Evolutionary conservation across 2,113 vertebrate species (phyloP), one percentile per base, ranked within the genome.

Genomic region (Amblyornis subalaris): DNA sequence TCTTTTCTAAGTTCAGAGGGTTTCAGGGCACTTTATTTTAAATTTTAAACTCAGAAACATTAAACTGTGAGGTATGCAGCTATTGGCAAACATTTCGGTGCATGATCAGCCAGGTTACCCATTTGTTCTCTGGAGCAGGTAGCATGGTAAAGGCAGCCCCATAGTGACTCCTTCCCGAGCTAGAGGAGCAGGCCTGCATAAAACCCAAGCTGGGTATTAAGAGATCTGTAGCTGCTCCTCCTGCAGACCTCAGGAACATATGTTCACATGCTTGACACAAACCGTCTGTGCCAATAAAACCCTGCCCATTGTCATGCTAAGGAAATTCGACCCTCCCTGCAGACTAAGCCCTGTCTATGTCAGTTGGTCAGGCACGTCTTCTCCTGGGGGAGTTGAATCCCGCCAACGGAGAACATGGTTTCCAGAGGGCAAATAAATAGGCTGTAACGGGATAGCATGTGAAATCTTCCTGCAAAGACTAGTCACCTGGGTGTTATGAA

Each of bases 221-320:
- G 62, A 92, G 70, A 82, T 87, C 74, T 91, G 58, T 31, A 75
- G 54, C 35, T 91, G 53, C 80, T 94, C 80, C 80, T 93, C 94
- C 94, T 92, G 74, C 70, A 94, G 73, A 92, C 80, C 77, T 65
- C 80, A 79, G 36, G 73, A 96, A 93, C 91, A 92, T 44, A 60
- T 95, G 90, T 96, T 95, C 87, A 57, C 69, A 87, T 86, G 57
- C 89, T 95, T 96, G 95, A 96, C 77, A 95, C 91, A 90, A 94
- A 92, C 47, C 22, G 57, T 60, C 88, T 94, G 88, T 93, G 88
- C 82, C 90, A 93, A 83, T 96, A 94, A 94, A 94, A 93, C 70
- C 40, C 21, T 8, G 86, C 73, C 69, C 69, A 92, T 93, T 96
- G 85, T 94, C 92, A 91, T 90, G 89, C 80, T 88, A 88, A 95